A percentile compares a stretch with the other conserved stretches of the same genome.
phyloP scores from a whole-genome alignment of 2,888 invertebrate species.

The Conchocele bisecta region DNA sequence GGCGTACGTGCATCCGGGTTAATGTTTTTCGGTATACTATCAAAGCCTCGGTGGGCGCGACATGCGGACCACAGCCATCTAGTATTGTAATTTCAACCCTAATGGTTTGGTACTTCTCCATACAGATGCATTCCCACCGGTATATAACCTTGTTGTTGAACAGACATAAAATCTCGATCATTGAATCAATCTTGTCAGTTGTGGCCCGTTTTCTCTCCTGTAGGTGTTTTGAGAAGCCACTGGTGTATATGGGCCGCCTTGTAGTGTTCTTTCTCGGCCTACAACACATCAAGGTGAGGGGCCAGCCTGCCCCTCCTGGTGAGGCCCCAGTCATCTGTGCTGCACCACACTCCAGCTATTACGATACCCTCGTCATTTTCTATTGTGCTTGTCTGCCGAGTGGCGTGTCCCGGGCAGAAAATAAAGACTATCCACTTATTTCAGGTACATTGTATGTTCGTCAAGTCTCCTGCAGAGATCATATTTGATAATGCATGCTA shows the following conservation, averaged over 20 bases:
- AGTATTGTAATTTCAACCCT: no score
- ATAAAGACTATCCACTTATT: conserved; percentile 63
- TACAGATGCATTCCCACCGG: no score
- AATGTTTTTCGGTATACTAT: no score
- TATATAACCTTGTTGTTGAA: no score
- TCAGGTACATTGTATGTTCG: conserved; percentile 82
- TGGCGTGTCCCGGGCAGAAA: conserved; percentile 69
- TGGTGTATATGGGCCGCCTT: conserved; percentile 61
- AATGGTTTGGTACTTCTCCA: conserved; percentile 4
- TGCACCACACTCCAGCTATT: conserved; percentile 95
- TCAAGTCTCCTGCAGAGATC: no score
- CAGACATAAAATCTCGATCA: neutral
- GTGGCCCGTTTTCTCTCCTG: neutral
- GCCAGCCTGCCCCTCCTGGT: conserved; percentile 55
- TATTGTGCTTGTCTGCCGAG: conserved; percentile 62
- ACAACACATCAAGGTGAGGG: conserved; percentile 67
- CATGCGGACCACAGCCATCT: no score
- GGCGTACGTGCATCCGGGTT: no score
- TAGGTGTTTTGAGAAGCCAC: conserved; percentile 58
- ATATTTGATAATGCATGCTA: no score
- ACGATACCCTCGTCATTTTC: conserved; percentile 87
- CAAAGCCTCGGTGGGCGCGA: no score
- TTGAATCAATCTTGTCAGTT: neutral
- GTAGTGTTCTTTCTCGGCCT: conserved; percentile 67
- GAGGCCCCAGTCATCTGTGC: conserved; percentile 88